A percentile compares a stretch with the other conserved stretches of the same genome.
phyloP scores from a whole-genome alignment of 2,888 invertebrate genomes.

The Hanleya hanleyi region DNA sequence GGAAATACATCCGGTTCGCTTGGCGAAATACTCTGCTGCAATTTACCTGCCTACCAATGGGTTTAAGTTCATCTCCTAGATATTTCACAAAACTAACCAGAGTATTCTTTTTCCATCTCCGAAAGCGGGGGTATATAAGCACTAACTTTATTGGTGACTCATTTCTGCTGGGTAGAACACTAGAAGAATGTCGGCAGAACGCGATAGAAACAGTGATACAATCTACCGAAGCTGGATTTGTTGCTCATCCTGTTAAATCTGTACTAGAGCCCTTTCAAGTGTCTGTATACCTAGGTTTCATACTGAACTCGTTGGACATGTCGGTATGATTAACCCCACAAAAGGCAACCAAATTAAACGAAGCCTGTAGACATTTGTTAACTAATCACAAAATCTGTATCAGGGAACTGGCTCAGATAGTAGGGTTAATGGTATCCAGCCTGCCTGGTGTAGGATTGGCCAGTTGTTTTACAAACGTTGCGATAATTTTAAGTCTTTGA shows the following conservation, averaged over 20 bases:
- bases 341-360: background rate
- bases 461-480: background rate
- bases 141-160: background rate
- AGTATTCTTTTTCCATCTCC: background rate
- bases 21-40: background rate
- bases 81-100: background rate
- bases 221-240: background rate
- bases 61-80: background rate
- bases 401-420: background rate
- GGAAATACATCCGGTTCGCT: background rate
- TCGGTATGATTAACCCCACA: background rate
- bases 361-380: background rate
- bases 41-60: background rate
- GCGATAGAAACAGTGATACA: background rate
- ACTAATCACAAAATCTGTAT: background rate
- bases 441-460: background rate
- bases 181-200: background rate
- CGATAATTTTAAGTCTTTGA: background rate
- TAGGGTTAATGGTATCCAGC: background rate
- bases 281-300: background rate
- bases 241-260: background rate
- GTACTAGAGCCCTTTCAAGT: background rate
- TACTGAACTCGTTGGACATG: background rate
- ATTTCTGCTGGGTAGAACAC: background rate
- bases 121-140: background rate